Base-by-base conservation (phyloP, 2,797 vertebrate species). In the Chelon auratus region DNA sequence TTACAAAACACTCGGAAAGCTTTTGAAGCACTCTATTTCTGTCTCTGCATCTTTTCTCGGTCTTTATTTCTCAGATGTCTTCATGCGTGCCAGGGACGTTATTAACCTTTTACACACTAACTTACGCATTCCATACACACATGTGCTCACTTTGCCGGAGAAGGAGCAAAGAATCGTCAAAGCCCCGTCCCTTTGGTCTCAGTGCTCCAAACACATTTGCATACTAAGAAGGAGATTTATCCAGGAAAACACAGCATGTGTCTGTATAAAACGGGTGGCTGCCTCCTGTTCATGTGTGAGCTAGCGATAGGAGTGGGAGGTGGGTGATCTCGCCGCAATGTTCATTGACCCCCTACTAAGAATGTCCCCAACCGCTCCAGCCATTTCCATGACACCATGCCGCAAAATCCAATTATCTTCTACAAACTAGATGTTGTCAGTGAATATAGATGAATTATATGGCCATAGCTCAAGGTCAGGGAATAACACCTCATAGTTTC, bases 341-440 rank as follows among this genome's bases (percentile, higher is more conserved):
- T 86, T 89, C 85, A 83, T 79, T 92, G 92, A 93, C 90, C 91
- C 84, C 91, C 87, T 60, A 74, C 85, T 79, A 90, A 88, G 87
- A 77, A 88, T 78, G 73, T 84, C 82, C 85, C 87, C 84, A 69
- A 87, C 71, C 81, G 64, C 82, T 82, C 70, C 50, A 78, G 67
- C 81, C 72, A 68, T 88, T 83, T 83, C 88, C 72, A 56, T 54
- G 22, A 82, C 89, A 88, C 88, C 93, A 89, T 92, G 92, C 86
- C 69, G 90, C 86, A 90, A 94, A 95, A 95, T 94, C 93, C 93
- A 95, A 94, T 95, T 93, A 95, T 93, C 91, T 90, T 88, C 82
- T 76, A 86, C 89, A 91, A 92, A 92, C 89, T 87, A 80, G 80
- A 92, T 89, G 87, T 91, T 93, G 92, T 92, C 89, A 84, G 87